These are phyloP conservation scores for Ctenopoma kingsleyae DNA, from an alignment of 2,797 vertebrate species.

Conservation along the genomic window DNA sequence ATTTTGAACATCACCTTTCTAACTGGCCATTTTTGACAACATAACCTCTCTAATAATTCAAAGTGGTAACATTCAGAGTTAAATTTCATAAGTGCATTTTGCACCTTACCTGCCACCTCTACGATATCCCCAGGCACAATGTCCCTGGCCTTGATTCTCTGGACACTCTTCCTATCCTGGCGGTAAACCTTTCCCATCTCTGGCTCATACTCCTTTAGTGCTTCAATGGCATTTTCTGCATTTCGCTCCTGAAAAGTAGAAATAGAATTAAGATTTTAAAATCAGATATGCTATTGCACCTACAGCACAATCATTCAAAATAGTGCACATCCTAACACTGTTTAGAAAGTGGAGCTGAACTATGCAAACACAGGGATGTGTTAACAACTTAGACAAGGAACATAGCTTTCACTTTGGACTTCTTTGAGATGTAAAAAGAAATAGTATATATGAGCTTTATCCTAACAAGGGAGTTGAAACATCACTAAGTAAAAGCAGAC, in stretches of 20 bases:
- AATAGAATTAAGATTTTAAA: not conserved
- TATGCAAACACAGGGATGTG: not conserved
- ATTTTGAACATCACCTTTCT: not conserved
- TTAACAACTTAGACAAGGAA: not conserved
- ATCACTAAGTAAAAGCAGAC: not conserved
- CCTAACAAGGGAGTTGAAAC: not conserved
- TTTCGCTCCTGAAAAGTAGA: conserved; percentile 80
- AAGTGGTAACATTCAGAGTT: not conserved
- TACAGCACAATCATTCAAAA: conserved; percentile 7
- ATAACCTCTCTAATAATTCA: not conserved
- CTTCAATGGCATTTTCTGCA: conserved; percentile 89
- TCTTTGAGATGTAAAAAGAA: conserved; percentile 1
- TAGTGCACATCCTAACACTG: not conserved
- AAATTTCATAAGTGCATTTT: not conserved
- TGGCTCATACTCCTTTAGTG: conserved; percentile 96
- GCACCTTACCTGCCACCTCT: conserved; percentile 94
- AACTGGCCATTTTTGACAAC: not conserved
- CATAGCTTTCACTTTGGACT: not conserved
- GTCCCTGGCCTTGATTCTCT: conserved; percentile 97
- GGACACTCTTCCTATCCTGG: conserved; percentile 96
- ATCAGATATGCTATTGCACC: not conserved
- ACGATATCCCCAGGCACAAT: conserved; percentile 97
- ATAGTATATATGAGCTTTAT: not conserved
- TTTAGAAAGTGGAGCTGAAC: not conserved
- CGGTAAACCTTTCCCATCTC: conserved; percentile 99